phyloP scores from a whole-genome alignment of 2,888 invertebrate species.

The Meliscaeva auricollis region DNA sequence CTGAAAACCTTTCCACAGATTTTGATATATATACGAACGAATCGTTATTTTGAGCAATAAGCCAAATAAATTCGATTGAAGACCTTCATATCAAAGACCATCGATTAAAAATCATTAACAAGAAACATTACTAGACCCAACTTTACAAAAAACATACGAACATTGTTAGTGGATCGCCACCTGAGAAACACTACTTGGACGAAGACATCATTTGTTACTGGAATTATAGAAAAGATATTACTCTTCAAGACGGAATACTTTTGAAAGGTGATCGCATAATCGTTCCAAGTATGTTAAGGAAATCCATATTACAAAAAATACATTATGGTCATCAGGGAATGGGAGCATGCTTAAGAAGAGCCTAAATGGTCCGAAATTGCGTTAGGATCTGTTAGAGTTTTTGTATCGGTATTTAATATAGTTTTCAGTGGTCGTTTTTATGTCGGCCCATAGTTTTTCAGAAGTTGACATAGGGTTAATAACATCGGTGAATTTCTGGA shows the following conservation, averaged over 20 bases:
- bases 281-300: constrained; percentile 15
- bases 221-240: background rate
- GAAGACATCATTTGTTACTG: constrained; percentile 3
- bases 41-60: constrained; percentile 14
- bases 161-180: constrained; percentile 21
- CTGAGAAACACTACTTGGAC: constrained; percentile 3
- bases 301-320: too few species aligned
- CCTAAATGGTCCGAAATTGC: too few species aligned
- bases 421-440: too few species aligned
- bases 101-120: background rate
- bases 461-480: background rate
- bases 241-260: constrained; percentile 1
- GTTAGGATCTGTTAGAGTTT: too few species aligned
- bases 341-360: background rate
- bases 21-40: background rate
- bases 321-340: too few species aligned
- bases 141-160: constrained; percentile 2
- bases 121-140: background rate
- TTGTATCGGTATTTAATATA: too few species aligned
- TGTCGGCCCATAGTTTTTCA: background rate
- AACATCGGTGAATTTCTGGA: constrained; percentile 10
- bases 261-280: constrained; percentile 25
- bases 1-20: background rate
- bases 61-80: constrained; percentile 7
- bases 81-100: background rate